Conservation (phyloP, 2,888 invertebrate species). For the Ceramica pisi region DNA sequence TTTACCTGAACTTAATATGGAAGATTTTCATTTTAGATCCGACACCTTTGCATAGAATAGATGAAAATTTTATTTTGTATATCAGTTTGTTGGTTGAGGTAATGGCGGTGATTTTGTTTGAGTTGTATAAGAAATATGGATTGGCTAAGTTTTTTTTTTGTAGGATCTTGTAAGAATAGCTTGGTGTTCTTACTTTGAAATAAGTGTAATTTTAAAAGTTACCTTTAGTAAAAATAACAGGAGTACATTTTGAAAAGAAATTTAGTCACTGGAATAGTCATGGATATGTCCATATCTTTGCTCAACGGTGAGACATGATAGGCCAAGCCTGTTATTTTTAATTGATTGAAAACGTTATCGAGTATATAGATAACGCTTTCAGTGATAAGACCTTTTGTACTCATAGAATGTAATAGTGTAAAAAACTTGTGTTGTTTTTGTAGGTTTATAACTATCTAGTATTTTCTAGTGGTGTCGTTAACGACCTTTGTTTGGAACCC, state of each 20-base stretch:
- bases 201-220: neutral
- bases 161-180: neutral
- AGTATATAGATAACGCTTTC: too few species aligned
- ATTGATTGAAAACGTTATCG: neutral
- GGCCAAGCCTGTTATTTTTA: neutral
- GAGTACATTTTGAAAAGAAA: too few species aligned
- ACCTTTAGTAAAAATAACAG: too few species aligned
- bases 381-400: too few species aligned
- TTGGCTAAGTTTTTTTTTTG: neutral
- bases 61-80: constrained; percentile 81
- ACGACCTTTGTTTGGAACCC: too few species aligned
- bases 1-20: constrained; percentile 83
- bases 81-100: constrained; percentile 71
- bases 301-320: too few species aligned
- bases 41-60: constrained; percentile 76
- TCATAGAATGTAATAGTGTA: too few species aligned
- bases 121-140: constrained; percentile 38
- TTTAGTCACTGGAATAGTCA: too few species aligned
- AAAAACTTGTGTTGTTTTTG: too few species aligned
- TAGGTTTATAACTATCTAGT: too few species aligned
- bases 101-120: constrained; percentile 49
- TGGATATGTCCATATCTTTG: too few species aligned
- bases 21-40: constrained; percentile 85
- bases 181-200: neutral
- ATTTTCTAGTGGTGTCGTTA: too few species aligned